Evolutionary conservation across 92 coral and sea anemone species (phyloP).

Genomic region (Epizoanthus illoricatus): DNA sequence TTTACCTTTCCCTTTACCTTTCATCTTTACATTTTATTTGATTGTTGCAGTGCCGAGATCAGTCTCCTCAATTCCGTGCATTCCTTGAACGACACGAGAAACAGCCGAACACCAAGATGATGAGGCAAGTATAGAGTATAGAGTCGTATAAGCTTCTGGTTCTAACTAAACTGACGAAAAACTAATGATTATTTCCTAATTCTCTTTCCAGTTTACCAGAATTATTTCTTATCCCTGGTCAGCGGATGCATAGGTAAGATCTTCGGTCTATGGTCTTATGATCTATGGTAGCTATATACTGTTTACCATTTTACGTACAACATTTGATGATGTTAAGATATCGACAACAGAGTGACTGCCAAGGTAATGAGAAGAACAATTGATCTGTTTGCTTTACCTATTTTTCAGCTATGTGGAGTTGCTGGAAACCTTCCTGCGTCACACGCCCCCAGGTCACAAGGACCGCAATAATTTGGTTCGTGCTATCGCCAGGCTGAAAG

Average conservation of each 20-base stretch:
- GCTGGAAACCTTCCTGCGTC: conserved; percentile 74
- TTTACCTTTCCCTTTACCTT: background rate
- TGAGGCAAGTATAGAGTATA: conserved; percentile 62
- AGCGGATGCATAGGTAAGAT: conserved; percentile 71
- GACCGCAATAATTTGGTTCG: conserved; percentile 67
- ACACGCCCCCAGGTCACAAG: conserved; percentile 82
- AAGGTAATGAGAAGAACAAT: too few species aligned
- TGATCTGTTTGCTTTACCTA: background rate
- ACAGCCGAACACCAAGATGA: conserved; percentile 77
- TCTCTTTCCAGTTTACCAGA: conserved; percentile 67
- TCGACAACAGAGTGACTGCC: too few species aligned
- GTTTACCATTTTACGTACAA: too few species aligned
- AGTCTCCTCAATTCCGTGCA: conserved; percentile 86
- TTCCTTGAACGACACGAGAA: conserved; percentile 78
- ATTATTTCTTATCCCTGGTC: conserved; percentile 72
- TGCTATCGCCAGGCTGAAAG: conserved; percentile 76
- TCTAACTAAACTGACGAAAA: too few species aligned
- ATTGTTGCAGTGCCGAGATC: conserved; percentile 79
- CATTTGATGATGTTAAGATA: too few species aligned
- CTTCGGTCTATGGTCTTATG: too few species aligned
- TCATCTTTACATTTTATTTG: background rate
- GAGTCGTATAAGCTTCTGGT: too few species aligned
- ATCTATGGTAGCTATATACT: background rate
- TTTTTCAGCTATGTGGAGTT: conserved; percentile 74
- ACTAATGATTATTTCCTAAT: background rate